Percentiles rank a stretch among this genome's conserved stretches.
These are phyloP conservation scores for Crenichthys baileyi DNA, from an alignment of 2,797 vertebrate genomes.

Conservation along the genomic window DNA sequence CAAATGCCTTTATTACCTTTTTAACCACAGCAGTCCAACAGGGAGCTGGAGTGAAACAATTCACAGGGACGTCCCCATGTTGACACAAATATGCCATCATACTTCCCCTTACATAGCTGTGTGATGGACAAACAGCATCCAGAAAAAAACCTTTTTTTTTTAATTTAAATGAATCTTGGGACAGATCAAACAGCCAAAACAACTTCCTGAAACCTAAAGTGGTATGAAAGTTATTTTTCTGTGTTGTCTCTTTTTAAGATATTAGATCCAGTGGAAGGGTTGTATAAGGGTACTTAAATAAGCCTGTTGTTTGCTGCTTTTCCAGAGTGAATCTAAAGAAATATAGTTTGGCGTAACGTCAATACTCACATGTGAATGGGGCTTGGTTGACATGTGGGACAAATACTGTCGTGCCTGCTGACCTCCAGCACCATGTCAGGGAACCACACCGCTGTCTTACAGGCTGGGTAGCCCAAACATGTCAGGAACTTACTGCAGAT, in stretches of 20 bases:
- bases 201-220: neutral
- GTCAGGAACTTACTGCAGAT: conserved; percentile 88
- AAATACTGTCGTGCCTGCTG: conserved; percentile 85
- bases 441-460: conserved; percentile 91
- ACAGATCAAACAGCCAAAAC: neutral
- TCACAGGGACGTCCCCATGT: neutral
- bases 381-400: conserved; percentile 84
- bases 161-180: neutral
- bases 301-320: neutral
- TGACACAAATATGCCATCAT: neutral
- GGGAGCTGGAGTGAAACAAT: neutral
- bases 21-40: neutral
- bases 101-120: neutral
- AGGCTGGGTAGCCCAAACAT: conserved; percentile 89
- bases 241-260: neutral
- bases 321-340: neutral
- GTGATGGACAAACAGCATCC: neutral
- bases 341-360: neutral
- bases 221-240: neutral
- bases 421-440: conserved; percentile 91
- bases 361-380: conserved; percentile 89
- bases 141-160: neutral
- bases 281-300: neutral
- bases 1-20: neutral
- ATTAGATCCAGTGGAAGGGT: neutral